Conservation (phyloP, 2,888 invertebrate genomes). For the Drosophila heteroneura region DNA sequence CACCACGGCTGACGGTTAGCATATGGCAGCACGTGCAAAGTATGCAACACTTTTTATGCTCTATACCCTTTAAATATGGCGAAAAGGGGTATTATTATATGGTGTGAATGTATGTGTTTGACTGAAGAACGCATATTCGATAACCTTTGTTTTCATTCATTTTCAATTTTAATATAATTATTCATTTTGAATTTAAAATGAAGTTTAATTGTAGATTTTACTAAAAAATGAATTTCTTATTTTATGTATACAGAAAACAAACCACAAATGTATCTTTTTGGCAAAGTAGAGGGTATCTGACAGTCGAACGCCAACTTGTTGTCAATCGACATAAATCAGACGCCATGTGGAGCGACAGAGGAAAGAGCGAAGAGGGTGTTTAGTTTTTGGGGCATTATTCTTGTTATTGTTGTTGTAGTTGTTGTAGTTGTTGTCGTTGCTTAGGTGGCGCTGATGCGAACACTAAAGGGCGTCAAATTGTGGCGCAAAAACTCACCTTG, state of each 20-base stretch:
- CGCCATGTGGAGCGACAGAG: conserved; percentile 3
- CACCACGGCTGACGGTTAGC: conserved; percentile 34
- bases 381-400: conserved; percentile 7
- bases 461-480: conserved; percentile 32
- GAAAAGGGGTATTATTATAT: too few relatives aligned
- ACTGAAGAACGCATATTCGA: neutral
- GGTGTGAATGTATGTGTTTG: neutral
- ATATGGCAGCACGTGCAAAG: conserved; percentile 71
- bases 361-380: neutral
- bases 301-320: conserved; percentile 43
- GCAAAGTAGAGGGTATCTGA: neutral
- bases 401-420: conserved; percentile 16
- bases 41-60: conserved; percentile 71
- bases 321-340: conserved; percentile 67
- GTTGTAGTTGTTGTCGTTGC: conserved; percentile 35
- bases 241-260: neutral
- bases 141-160: too few relatives aligned
- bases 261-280: neutral
- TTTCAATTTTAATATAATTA: neutral
- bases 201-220: neutral
- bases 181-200: neutral
- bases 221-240: neutral
- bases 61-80: neutral
- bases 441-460: conserved; percentile 61
- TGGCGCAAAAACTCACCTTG: conserved; percentile 88